A percentile compares a stretch with the other conserved stretches of the same genome.
phyloP scores from a whole-genome alignment of 2,888 invertebrate genomes.

The Drosophila sordidula region DNA sequence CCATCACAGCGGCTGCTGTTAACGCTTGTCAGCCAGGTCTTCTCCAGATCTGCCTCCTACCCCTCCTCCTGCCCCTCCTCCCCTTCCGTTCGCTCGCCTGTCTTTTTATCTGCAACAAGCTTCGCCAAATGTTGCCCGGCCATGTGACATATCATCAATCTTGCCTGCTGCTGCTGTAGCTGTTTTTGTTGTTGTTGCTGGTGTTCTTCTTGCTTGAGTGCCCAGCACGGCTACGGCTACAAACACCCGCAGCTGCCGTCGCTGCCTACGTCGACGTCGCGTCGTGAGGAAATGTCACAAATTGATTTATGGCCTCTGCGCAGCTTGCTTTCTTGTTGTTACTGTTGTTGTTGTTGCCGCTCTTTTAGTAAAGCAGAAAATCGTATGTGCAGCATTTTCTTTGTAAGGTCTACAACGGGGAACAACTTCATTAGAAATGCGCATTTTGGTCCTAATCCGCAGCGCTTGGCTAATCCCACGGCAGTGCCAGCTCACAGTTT shows the following conservation, averaged over 20 bases:
- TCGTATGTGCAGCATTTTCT: conserved; percentile 57
- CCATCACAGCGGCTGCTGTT: conserved; percentile 71
- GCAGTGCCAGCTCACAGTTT: conserved; percentile 49
- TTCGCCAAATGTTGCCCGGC: conserved; percentile 56
- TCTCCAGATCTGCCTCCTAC: neutral
- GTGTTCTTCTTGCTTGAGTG: conserved; percentile 25
- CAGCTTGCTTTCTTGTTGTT: conserved; percentile 44
- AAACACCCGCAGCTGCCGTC: conserved; percentile 54
- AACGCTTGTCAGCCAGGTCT: conserved; percentile 75
- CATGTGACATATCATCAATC: conserved; percentile 77
- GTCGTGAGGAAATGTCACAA: conserved; percentile 78
- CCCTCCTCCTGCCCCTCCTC: neutral
- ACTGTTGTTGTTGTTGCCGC: conserved; percentile 16
- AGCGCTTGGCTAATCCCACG: conserved; percentile 56
- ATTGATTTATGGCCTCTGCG: conserved; percentile 73
- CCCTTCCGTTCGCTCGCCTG: neutral
- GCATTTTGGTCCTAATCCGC: conserved; percentile 58
- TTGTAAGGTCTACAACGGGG: conserved; percentile 42
- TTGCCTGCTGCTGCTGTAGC: conserved; percentile 44
- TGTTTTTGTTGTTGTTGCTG: conserved; percentile 32
- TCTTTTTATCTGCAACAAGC: conserved; percentile 29
- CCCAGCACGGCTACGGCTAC: conserved; percentile 14
- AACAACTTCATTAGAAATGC: conserved; percentile 79
- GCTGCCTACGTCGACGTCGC: conserved; percentile 36
- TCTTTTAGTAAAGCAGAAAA: conserved; percentile 39